A percentile compares a stretch with the other conserved stretches of the same genome.
phyloP scores from a whole-genome alignment of 2,113 vertebrate species.

The Felis chaus region DNA sequence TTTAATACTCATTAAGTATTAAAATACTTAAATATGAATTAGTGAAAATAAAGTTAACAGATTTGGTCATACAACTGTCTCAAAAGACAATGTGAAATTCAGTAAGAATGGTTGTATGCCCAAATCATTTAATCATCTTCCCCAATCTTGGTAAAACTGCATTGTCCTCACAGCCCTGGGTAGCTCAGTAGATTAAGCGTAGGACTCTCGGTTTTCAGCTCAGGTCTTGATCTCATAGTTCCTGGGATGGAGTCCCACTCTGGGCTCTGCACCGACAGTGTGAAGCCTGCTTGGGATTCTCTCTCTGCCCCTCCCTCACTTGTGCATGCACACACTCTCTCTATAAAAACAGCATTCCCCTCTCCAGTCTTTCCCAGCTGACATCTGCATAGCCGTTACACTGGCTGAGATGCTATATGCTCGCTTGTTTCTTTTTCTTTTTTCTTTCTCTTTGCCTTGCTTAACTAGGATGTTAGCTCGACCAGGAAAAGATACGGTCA shows the following conservation, averaged over 20 bases:
- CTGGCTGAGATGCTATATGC: too few species aligned
- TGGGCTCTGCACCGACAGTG: too few species aligned
- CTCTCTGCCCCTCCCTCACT: too few species aligned
- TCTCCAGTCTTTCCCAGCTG: background rate
- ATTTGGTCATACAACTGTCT: background rate
- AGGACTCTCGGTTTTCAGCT: too few species aligned
- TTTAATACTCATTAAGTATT: background rate
- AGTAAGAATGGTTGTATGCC: rapidly evolving
- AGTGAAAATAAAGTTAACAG: background rate
- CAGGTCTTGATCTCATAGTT: too few species aligned
- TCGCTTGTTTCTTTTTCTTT: background rate
- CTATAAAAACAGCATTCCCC: background rate
- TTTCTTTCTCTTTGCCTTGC: background rate
- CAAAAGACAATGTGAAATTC: background rate
- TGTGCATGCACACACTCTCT: too few species aligned
- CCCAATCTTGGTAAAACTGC: background rate
- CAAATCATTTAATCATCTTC: background rate
- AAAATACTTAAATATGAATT: background rate
- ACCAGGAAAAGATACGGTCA: background rate
- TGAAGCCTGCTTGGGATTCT: too few species aligned
- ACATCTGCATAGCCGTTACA: background rate
- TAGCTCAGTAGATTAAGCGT: too few species aligned
- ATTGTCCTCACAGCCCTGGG: too few species aligned
- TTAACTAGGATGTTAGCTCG: background rate
- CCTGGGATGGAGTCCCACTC: too few species aligned